A percentile compares a stretch with the other conserved stretches of the same genome.
Conservation (phyloP, 2,797 vertebrate species). For the Rousettus madagascariensis region DNA sequence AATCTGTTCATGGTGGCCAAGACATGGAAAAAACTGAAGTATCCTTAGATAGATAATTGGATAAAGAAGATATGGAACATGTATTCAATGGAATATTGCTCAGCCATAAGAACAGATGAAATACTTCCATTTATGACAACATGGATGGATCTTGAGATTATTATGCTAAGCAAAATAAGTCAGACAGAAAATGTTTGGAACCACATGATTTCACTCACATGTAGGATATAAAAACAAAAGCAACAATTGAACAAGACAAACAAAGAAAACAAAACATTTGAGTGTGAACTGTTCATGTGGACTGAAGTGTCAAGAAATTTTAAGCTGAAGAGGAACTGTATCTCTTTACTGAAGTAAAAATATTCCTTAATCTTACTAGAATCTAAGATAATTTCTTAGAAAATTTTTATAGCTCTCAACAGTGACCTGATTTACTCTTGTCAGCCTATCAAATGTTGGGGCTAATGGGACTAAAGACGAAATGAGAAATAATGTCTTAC, state of each 20-base stretch:
- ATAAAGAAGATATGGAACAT: too few species aligned
- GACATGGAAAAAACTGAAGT: too few species aligned
- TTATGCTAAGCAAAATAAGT: too few species aligned
- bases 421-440: background rate
- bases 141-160: too few species aligned
- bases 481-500: conserved; percentile 7
- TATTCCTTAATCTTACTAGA: background rate
- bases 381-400: background rate
- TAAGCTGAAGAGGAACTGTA: conserved; percentile 27
- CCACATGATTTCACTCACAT: too few species aligned
- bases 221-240: too few species aligned
- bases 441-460: background rate
- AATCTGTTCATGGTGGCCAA: background rate
- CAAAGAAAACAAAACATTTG: background rate
- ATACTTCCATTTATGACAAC: too few species aligned
- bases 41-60: too few species aligned
- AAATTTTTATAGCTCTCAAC: background rate
- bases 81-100: too few species aligned
- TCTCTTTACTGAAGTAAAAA: background rate
- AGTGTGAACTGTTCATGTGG: background rate
- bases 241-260: too few species aligned
- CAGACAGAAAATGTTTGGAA: too few species aligned
- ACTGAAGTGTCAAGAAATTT: background rate
- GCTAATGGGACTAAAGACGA: background rate
- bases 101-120: too few species aligned